Percentiles rank a stretch among this genome's conserved stretches.
phyloP scores from a whole-genome alignment of 1,140 invertebrate species.

The Oscheius sp. region DNA sequence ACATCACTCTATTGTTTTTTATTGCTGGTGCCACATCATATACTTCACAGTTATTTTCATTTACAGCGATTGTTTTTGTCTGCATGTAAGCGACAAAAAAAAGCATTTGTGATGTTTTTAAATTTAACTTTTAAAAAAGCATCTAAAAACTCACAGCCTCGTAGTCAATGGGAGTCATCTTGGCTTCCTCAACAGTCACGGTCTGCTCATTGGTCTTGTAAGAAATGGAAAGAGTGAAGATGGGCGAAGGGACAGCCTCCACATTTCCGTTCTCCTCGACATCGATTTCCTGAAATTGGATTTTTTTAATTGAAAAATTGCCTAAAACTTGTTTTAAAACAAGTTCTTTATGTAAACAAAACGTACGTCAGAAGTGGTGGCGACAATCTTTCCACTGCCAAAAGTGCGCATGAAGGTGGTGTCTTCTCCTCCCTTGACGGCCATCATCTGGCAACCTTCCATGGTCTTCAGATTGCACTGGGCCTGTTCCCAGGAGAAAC shows the following conservation, averaged over 20 bases:
- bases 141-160: not conserved
- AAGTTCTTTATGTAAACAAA: not conserved
- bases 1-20: too few species aligned
- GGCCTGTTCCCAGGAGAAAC: constrained; percentile 5
- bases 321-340: not conserved
- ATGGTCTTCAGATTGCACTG: constrained; percentile 26
- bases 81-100: too few species aligned
- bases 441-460: constrained; percentile 25
- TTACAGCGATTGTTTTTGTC: too few species aligned
- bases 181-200: not conserved
- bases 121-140: too few species aligned
- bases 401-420: constrained; percentile 1
- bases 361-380: not conserved
- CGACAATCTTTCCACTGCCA: constrained; percentile 11
- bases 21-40: too few species aligned
- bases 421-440: constrained; percentile 9
- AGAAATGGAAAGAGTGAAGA: not conserved
- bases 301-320: not conserved
- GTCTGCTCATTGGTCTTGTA: not conserved
- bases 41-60: too few species aligned
- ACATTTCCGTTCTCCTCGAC: not conserved
- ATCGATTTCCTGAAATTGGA: not conserved
- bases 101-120: too few species aligned
- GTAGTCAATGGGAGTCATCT: constrained; percentile 1
- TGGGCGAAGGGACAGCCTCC: not conserved